Conservation (phyloP, 2,113 vertebrate genomes). For the Cyprinus carpio region DNA sequence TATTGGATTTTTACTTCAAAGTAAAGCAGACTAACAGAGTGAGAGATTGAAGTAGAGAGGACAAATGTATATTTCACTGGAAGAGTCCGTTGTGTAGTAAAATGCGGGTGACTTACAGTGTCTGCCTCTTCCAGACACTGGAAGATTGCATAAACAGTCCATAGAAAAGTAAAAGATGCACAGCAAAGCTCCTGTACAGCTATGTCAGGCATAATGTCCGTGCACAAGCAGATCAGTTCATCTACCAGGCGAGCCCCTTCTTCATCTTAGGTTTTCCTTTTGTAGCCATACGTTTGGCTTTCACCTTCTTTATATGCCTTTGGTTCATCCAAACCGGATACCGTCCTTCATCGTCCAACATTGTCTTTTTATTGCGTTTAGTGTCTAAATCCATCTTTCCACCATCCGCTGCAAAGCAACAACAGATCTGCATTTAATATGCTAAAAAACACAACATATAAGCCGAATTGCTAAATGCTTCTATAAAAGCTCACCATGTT, state of each 20-base stretch:
- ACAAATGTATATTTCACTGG: neutral
- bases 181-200: neutral
- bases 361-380: conserved; percentile 86
- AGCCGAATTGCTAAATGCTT: neutral
- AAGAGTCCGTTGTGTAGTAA: neutral
- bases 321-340: conserved; percentile 94
- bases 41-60: neutral
- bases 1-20: conserved; percentile 5
- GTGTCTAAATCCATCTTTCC: conserved; percentile 86
- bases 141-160: neutral
- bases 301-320: conserved; percentile 88
- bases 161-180: neutral
- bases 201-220: conserved; percentile 32
- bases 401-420: conserved; percentile 58
- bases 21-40: neutral
- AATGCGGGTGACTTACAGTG: neutral
- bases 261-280: conserved; percentile 79
- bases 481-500: conserved; percentile 61
- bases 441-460: neutral
- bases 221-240: neutral
- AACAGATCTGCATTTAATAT: neutral
- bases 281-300: conserved; percentile 76
- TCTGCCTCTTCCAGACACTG: no score
- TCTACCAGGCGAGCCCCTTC: conserved; percentile 88
- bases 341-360: conserved; percentile 88